Conservation (phyloP, 2,888 invertebrate species). For the Autographa pulchrina region DNA sequence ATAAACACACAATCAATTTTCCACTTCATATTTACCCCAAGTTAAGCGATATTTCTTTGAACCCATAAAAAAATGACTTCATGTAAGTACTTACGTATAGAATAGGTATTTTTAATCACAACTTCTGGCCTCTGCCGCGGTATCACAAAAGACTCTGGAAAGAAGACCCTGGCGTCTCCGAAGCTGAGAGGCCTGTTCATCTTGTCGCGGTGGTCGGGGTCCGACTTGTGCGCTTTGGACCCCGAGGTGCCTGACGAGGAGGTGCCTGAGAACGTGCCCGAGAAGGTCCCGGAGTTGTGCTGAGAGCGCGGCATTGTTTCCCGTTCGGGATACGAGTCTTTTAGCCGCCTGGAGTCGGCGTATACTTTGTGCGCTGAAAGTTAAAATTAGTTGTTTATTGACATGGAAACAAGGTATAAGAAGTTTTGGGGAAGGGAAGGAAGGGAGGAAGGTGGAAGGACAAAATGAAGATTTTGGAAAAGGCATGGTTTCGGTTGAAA, state of each 20-base stretch:
- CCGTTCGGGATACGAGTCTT: slow-evolving; percentile 77
- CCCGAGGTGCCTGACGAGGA: slow-evolving; percentile 87
- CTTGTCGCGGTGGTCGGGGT: slow-evolving; percentile 72
- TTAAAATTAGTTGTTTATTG: slow-evolving; percentile 19
- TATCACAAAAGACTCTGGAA: slow-evolving; percentile 87
- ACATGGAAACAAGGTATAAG: background rate
- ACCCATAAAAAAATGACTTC: background rate
- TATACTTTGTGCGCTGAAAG: slow-evolving; percentile 84
- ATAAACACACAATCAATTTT: too few relatives aligned
- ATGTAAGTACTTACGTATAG: slow-evolving; percentile 79
- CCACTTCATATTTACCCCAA: too few relatives aligned
- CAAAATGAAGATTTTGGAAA: too few relatives aligned
- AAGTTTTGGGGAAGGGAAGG: too few relatives aligned
- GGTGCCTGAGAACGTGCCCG: slow-evolving; percentile 83
- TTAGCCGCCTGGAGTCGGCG: slow-evolving; percentile 76
- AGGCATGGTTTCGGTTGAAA: too few relatives aligned
- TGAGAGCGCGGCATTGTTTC: slow-evolving; percentile 76
- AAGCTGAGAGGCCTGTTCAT: slow-evolving; percentile 81
- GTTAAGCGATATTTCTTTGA: too few relatives aligned
- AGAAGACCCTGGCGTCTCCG: slow-evolving; percentile 85
- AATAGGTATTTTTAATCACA: slow-evolving; percentile 77
- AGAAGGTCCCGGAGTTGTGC: slow-evolving; percentile 82
- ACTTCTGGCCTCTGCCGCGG: slow-evolving; percentile 83
- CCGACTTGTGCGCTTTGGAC: slow-evolving; percentile 79
- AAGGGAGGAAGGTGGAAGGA: too few relatives aligned